Conservation (phyloP, 1,140 invertebrate genomes). For the Lysiphlebus fabarum region DNA sequence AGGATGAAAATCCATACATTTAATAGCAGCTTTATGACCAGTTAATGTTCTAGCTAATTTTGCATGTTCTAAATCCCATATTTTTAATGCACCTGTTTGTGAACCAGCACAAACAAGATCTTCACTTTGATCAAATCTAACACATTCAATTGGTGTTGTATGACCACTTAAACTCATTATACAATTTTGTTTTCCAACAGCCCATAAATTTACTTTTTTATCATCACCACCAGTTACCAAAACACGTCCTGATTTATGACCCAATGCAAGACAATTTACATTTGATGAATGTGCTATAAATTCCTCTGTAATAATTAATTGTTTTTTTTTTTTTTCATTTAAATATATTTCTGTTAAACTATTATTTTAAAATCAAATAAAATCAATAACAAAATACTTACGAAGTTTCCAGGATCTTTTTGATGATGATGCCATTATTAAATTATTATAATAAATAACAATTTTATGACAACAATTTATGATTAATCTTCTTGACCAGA, state of each 20-base stretch:
- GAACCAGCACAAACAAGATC: constrained; percentile 94
- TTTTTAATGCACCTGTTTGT: constrained; percentile 86
- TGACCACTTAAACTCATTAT: constrained; percentile 95
- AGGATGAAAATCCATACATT: constrained; percentile 93
- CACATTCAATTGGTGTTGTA: constrained; percentile 89
- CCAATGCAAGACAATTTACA: constrained; percentile 87
- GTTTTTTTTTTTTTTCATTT: too few species aligned
- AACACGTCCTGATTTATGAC: constrained; percentile 86
- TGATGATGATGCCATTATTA: constrained; percentile 58
- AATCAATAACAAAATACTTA: constrained; percentile 43
- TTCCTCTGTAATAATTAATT: constrained; percentile 67
- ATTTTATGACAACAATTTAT: too few species aligned
- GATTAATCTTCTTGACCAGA: too few species aligned
- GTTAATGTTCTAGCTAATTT: constrained; percentile 88
- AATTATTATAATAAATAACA: constrained; percentile 17
- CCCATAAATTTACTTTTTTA: constrained; percentile 97
- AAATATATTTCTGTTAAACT: too few species aligned
- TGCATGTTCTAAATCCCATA: constrained; percentile 94
- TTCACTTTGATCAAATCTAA: constrained; percentile 90
- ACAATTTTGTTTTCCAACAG: constrained; percentile 90
- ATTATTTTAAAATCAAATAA: too few species aligned
- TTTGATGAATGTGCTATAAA: constrained; percentile 84
- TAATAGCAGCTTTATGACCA: constrained; percentile 87
- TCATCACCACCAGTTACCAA: constrained; percentile 96
- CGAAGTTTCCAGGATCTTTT: constrained; percentile 63